A percentile compares a stretch with the other conserved stretches of the same genome.
phyloP scores from a whole-genome alignment of 2,888 invertebrate species.

The Zygaena filipendulae region DNA sequence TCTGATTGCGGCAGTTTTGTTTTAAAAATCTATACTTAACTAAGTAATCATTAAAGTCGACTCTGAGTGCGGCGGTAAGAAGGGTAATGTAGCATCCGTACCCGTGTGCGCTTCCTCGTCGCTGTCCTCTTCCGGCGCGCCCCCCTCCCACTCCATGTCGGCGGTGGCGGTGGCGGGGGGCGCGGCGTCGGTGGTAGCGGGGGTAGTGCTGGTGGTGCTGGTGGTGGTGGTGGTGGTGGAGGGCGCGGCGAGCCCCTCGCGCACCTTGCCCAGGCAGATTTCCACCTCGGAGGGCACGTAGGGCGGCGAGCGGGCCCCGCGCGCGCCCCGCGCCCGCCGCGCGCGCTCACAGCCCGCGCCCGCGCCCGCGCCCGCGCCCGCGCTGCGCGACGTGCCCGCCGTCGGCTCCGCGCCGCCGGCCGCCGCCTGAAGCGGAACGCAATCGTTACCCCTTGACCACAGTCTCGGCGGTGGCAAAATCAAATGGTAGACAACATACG shows the following conservation, averaged over 20 bases:
- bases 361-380: slow-evolving; percentile 13
- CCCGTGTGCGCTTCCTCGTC: neutral
- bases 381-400: slow-evolving; percentile 2
- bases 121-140: slow-evolving; percentile 9
- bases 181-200: too few relatives aligned
- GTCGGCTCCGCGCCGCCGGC: neutral
- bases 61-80: too few relatives aligned
- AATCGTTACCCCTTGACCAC: too few relatives aligned
- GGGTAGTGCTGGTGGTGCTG: neutral
- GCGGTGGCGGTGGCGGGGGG: slow-evolving; percentile 15
- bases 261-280: slow-evolving; percentile 26
- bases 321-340: neutral
- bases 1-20: too few relatives aligned
- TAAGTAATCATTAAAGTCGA: too few relatives aligned
- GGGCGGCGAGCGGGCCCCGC: too few relatives aligned
- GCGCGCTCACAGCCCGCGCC: neutral
- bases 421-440: neutral
- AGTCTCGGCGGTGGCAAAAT: too few relatives aligned
- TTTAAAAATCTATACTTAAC: too few relatives aligned
- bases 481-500: too few relatives aligned
- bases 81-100: too few relatives aligned
- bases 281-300: slow-evolving; percentile 23
- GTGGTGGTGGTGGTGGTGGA: too few relatives aligned
- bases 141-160: slow-evolving; percentile 12
- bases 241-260: slow-evolving; percentile 18